These are phyloP conservation scores for Anadara kagoshimensis DNA, from an alignment of 1,140 invertebrate genomes.

Conservation along the genomic window DNA sequence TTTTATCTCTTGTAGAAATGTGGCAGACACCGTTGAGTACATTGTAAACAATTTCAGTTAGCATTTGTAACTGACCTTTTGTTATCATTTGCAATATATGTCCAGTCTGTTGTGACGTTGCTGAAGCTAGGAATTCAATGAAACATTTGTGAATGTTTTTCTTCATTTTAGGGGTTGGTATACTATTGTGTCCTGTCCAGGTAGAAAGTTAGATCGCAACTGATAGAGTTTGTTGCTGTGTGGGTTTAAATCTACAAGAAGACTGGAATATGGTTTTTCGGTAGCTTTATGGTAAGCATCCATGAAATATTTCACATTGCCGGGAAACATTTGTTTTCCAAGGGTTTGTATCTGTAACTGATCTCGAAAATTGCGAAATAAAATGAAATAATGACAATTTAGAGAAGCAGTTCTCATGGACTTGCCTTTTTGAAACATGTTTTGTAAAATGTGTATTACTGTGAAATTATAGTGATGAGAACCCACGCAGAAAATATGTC, in stretches of 20 bases:
- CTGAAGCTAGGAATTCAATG: too few relatives aligned
- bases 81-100: neutral
- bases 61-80: constrained; percentile 5
- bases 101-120: too few relatives aligned
- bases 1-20: constrained; percentile 19
- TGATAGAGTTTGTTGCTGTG: constrained; percentile 21
- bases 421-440: constrained; percentile 34
- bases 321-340: constrained; percentile 30
- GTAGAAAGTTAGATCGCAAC: constrained; percentile 23
- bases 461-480: constrained; percentile 33
- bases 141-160: neutral
- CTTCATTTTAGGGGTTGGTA: constrained; percentile 18
- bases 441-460: constrained; percentile 34
- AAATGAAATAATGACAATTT: constrained; percentile 35
- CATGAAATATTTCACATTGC: constrained; percentile 30
- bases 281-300: constrained; percentile 25
- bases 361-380: constrained; percentile 26
- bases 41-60: constrained; percentile 29
- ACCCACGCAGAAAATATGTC: constrained; percentile 20
- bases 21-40: constrained; percentile 6
- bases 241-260: constrained; percentile 25
- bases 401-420: constrained; percentile 18
- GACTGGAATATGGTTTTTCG: constrained; percentile 4
- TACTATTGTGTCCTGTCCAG: constrained; percentile 20
- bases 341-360: constrained; percentile 27